Percentiles rank a stretch among this genome's conserved stretches.
These are phyloP conservation scores for Carassius auratus DNA, from an alignment of 2,113 vertebrate species.

Conservation along the genomic window DNA sequence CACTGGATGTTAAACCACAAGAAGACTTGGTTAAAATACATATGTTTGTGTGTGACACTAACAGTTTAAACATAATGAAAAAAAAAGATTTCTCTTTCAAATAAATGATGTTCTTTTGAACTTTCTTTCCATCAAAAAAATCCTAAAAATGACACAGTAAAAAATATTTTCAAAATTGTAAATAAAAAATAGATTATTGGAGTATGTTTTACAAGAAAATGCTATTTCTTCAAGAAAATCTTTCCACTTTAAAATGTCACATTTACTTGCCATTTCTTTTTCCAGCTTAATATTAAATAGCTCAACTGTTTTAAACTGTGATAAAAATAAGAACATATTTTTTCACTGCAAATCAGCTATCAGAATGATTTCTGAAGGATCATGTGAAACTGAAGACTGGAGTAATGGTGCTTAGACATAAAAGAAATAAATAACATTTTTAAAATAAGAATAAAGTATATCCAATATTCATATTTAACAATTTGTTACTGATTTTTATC, in stretches of 20 bases:
- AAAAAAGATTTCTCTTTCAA: background rate
- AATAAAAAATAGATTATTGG: no score
- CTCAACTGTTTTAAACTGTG: background rate
- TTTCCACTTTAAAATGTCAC: background rate
- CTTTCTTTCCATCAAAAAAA: background rate
- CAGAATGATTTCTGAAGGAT: background rate
- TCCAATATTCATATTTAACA: no score
- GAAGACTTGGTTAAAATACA: background rate
- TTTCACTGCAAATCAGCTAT: background rate
- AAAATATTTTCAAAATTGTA: background rate
- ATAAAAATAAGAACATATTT: background rate
- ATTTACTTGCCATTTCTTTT: background rate
- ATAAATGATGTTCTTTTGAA: background rate
- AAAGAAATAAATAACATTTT: no score
- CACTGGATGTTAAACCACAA: background rate
- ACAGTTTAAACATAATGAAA: background rate
- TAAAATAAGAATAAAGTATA: no score
- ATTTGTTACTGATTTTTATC: no score
- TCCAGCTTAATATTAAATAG: background rate
- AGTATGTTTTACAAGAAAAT: no score
- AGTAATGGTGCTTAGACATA: background rate
- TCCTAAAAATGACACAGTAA: background rate
- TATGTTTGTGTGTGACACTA: background rate
- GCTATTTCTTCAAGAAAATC: no score
- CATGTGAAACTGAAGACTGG: background rate